A percentile compares a stretch with the other conserved stretches of the same genome.
phyloP scores from a whole-genome alignment of 2,888 invertebrate genomes.

The Caenorhabditis uteleia region DNA sequence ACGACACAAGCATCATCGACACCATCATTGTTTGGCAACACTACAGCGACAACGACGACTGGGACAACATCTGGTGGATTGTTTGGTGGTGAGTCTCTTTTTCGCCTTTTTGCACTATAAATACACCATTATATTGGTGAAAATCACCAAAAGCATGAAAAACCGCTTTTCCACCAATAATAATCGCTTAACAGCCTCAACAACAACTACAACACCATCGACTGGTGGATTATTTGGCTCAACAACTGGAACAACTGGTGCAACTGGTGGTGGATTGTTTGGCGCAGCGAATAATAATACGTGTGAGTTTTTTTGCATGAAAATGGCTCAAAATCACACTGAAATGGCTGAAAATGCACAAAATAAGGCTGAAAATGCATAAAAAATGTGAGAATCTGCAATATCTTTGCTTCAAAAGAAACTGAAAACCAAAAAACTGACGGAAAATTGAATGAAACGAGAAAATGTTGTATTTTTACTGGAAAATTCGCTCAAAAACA shows the following conservation, averaged over 20 bases:
- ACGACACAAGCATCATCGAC: conserved; percentile 29
- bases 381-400: no score
- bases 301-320: no score
- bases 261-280: conserved; percentile 8
- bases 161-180: background rate
- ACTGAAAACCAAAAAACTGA: no score
- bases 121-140: background rate
- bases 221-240: conserved; percentile 11
- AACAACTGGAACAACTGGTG: conserved; percentile 9
- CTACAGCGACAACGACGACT: conserved; percentile 25
- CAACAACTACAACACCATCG: conserved; percentile 7
- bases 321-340: no score
- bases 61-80: conserved; percentile 19
- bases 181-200: conserved; percentile 1
- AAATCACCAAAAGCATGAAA: background rate
- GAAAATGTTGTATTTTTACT: no score
- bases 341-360: no score
- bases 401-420: no score
- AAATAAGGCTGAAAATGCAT: no score
- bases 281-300: no score
- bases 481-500: no score
- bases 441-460: no score
- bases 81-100: conserved; percentile 27
- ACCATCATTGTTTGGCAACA: conserved; percentile 24
- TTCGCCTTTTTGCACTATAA: background rate